A percentile compares a stretch with the other conserved stretches of the same genome.
phyloP scores from a whole-genome alignment of 2,113 vertebrate genomes.

The Misgurnus anguillicaudatus region DNA sequence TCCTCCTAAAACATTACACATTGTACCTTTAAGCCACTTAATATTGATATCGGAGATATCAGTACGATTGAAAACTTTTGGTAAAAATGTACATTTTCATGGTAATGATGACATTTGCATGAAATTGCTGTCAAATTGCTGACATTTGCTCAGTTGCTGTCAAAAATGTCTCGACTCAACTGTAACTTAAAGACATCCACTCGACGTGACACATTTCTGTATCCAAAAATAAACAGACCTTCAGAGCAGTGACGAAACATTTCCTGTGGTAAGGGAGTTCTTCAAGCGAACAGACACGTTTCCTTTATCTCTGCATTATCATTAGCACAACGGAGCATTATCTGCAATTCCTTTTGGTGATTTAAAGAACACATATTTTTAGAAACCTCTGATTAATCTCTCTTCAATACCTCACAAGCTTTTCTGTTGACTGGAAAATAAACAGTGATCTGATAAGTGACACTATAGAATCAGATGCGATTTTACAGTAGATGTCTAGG shows the following conservation, averaged over 20 bases:
- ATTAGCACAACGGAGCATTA: not conserved
- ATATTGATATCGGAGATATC: no score
- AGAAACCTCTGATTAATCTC: not conserved
- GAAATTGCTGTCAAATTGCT: no score
- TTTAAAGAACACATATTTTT: not conserved
- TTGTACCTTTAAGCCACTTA: no score
- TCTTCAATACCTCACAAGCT: not conserved
- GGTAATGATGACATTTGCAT: no score
- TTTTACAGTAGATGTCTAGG: no score
- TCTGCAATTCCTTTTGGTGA: not conserved
- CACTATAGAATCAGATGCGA: no score
- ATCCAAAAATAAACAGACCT: slow-evolving; percentile 11
- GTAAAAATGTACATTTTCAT: no score
- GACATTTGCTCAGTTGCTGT: not conserved
- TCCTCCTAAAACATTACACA: no score
- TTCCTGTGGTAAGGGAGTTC: slow-evolving; percentile 31
- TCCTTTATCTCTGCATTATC: slow-evolving; percentile 8
- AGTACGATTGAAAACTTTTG: no score
- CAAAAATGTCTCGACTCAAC: not conserved
- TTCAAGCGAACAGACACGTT: not conserved
- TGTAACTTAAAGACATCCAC: not conserved
- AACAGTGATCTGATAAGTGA: no score
- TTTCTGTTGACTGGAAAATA: no score
- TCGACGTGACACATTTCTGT: not conserved
- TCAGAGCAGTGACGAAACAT: not conserved